Base-by-base conservation (phyloP, 1,140 invertebrate genomes). In the Penaeus vannamei region DNA sequence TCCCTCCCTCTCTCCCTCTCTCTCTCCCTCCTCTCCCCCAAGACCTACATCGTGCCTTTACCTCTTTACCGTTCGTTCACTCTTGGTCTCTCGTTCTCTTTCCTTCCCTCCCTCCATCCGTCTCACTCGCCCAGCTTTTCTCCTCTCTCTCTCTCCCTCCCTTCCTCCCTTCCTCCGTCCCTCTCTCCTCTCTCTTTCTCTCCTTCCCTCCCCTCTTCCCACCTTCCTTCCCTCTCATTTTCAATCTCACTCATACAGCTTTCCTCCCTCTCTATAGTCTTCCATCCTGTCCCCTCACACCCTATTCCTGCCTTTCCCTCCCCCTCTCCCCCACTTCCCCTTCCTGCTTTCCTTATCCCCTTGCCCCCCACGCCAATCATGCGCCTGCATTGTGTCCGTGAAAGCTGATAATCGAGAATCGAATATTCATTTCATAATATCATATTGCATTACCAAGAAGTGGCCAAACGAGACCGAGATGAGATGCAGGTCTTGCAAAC, bases 61-160 rank as follows among this genome's bases (percentile, higher is more conserved):
- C 5, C 32, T 36, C 8, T 79, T 46, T 59, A 3, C n/a, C 46
- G 4, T 29, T 59, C 80, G 60, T 46, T 59, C 80, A 60, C 53
- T 20, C 22, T 59, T 29, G 1, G 0, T 59, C 42, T 59, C 59
- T 53, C 42, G 60, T 20, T 26, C 12, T 83, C 53, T 86, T 59
- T 60, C n/a, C 62, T 22, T 60, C n/a, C 36, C 69, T 60, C 53
- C 26, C 32, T 62, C 59, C 66, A 3, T 80, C 61, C 80, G 59
- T 81, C 85, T 42, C 77, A 81, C 76, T 77, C 66, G 36, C 84
- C 79, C 84, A 36, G 42, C 81, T 36, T 66, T 29, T 81, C 77
- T 64, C 32, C 62, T 66, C 69, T 77, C 84, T 76, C 84, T 60
- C 53, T 77, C 42, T 72, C 36, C 53, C 36, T 42, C n/a, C 72